Evolutionary conservation across 2,113 vertebrate genomes (phyloP).

Genomic region (Carollia perspicillata): DNA sequence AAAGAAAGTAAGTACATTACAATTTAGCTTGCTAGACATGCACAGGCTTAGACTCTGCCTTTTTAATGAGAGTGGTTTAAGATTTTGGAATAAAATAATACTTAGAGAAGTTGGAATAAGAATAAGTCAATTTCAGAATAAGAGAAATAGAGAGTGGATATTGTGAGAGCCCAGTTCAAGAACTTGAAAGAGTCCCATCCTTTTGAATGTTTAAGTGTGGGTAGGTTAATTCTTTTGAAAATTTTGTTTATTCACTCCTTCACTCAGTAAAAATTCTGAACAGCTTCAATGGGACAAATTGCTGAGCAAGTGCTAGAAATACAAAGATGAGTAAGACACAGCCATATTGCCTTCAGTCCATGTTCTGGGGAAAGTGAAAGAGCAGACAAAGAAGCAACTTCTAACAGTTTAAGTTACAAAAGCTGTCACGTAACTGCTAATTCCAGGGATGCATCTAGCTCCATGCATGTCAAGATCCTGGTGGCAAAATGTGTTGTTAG

Average conservation of each 20-base stretch:
- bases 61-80: not conserved
- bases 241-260: not conserved
- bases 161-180: not conserved
- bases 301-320: not conserved
- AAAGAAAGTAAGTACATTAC: not conserved
- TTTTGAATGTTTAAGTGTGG: not conserved
- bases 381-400: not conserved
- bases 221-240: not conserved
- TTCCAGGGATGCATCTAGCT: not conserved
- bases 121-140: not conserved
- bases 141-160: not conserved
- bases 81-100: not conserved
- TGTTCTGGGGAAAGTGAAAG: not conserved
- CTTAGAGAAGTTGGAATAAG: not conserved
- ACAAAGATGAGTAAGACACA: not conserved
- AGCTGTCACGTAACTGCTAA: not conserved
- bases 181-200: not conserved
- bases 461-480: rapidly evolving
- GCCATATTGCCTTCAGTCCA: not conserved
- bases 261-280: not conserved
- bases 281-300: not conserved
- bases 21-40: not conserved
- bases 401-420: not conserved
- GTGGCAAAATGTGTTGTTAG: not conserved
- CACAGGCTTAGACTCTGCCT: not conserved